These are phyloP conservation scores for Aspiorhynchus laticeps DNA, from an alignment of 2,113 vertebrate species.

Conservation along the genomic window DNA sequence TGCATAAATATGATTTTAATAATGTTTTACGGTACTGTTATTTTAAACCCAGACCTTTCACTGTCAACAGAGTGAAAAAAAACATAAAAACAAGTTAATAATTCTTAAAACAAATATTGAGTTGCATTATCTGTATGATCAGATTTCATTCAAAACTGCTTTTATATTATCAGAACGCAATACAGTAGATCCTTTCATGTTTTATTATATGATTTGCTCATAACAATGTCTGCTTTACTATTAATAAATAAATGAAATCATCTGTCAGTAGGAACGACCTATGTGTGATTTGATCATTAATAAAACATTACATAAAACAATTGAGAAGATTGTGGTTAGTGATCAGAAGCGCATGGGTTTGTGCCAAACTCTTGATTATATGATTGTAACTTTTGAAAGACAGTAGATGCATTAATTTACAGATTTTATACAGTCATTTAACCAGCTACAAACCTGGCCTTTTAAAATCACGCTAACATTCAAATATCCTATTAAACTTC, in stretches of 20 bases:
- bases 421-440: neutral
- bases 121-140: neutral
- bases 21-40: neutral
- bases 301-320: neutral
- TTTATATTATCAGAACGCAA: neutral
- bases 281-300: neutral
- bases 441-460: neutral
- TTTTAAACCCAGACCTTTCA: slow-evolving; percentile 11
- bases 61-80: neutral
- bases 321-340: neutral
- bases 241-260: slow-evolving; percentile 21
- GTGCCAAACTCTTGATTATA: neutral
- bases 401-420: neutral
- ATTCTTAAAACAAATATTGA: neutral
- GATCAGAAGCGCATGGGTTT: neutral
- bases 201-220: slow-evolving; percentile 4
- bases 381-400: neutral
- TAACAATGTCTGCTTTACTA: slow-evolving; percentile 7
- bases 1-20: neutral
- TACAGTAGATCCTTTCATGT: neutral
- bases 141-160: neutral
- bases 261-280: neutral
- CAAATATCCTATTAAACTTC: neutral
- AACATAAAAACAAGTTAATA: neutral
- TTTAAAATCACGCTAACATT: neutral